Base-by-base conservation (phyloP, 2,113 vertebrate species). In the Macquaria ambigua region DNA sequence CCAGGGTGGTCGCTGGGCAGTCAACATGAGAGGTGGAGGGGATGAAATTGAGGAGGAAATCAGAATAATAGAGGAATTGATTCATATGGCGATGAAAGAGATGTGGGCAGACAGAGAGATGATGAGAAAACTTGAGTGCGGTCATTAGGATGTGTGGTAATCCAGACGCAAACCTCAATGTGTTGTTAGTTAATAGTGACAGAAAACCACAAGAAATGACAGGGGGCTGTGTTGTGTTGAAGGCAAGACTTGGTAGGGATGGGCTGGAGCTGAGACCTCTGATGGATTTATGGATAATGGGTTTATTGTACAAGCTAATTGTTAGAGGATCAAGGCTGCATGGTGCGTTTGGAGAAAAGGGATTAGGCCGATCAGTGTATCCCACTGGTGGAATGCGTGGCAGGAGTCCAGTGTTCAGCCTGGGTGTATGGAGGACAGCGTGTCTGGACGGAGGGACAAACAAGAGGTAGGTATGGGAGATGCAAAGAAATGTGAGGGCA, bases 281-380 rank as follows among this genome's bases (percentile, higher is more conserved):
- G 88, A 89, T 89, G 91, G 89, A 87, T 92, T 90, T 83, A 87
- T 85, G 89, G 89, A 90, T 91, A 92, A 93, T 89, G 69, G 89
- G 74, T 90, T 93, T 91, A 91, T 93, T 89, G 82, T 91, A 79
- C 46, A 48, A 28, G 80, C 82, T 93, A 92, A 93, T 91, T 94
- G 92, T 93, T 89, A 10, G 72, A 89, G 89, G 82, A 93, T 90
- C 85, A 66, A 28, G 84, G 79, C 64, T 79, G 78, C 74, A 62
- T 73, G 90, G 84, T 74, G 81, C 39, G 48, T 81, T 90, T 43
- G 67, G 79, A 89, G 85, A 63, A 73, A 79, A 73, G 28, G 77
- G 92, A 91, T 93, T 93, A 90, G 86, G 59, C 82, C n/a, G 82
- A 91, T 93, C 91, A 75, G 74, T 52, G 71, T 61, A 20, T 89